Base-by-base conservation (phyloP, 2,888 invertebrate species). In the Parnassius apollo region DNA sequence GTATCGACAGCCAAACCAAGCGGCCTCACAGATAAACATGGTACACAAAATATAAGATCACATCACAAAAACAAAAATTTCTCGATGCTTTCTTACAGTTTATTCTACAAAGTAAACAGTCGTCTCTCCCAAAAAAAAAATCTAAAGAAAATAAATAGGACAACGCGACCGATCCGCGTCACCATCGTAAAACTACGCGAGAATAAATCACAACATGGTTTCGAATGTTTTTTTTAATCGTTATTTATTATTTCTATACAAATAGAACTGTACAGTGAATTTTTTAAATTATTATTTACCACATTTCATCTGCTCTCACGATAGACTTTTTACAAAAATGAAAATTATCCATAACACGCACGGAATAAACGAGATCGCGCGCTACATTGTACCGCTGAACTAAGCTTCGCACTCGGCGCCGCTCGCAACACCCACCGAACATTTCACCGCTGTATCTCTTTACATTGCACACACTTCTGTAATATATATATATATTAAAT, bases 231-330 rank as follows among this genome's bases (percentile, higher is more conserved):
- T 86, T 86, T 92, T 88, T 82, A 91, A 91, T 92, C 87, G 82
- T 92, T 91, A 91, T 92, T 92, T 88, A 90, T 92, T 92, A 92
- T 90, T 92, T 92, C 92, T 93, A 93, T 92, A 93, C 92, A 92
- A 93, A 92, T 92, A 92, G 90, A 90, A 92, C 92, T 93, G 92
- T 93, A 93, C 93, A 93, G 91, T 91, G 91, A 88, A 82, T 87
- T 88, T 86, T 83, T 92, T 92, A 90, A 92, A 90, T 92, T 91
- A 85, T 82, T 81, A 88, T 89, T 90, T 86, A 88, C 90, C 86
- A 86, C 86, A 86, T 88, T 82, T 90, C 88, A 88, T 85, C 83
- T 78, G 83, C 83, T 88, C 82, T 85, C 88, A 88, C 85, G 86
- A 88, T 91, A 91, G 88, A 91, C 91, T 92, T 92, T 92, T 92